Evolutionary conservation across 1,140 invertebrate genomes (phyloP).

Genomic region (Cydia amplana): DNA sequence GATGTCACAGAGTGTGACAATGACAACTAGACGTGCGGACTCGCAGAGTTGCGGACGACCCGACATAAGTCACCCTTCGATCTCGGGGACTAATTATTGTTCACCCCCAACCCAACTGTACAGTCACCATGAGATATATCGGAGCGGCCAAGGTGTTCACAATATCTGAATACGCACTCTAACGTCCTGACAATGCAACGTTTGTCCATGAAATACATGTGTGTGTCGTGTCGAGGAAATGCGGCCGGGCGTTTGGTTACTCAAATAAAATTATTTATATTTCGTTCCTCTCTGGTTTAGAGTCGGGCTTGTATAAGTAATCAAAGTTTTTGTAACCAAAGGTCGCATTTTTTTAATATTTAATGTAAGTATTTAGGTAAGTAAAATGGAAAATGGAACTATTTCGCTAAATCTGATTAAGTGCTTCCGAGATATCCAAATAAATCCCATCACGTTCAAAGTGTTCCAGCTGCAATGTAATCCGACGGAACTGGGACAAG

Average conservation of each 20-base stretch:
- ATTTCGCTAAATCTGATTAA: not conserved
- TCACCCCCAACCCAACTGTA: too few species aligned
- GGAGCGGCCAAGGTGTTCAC: too few species aligned
- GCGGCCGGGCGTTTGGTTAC: too few species aligned
- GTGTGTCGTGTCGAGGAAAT: too few species aligned
- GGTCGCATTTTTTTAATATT: not conserved
- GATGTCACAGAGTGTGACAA: constrained; percentile 1
- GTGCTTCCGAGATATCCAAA: not conserved
- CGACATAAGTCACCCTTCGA: constrained; percentile 12
- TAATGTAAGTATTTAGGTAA: not conserved
- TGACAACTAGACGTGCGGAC: constrained; percentile 1
- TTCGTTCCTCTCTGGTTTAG: too few species aligned
- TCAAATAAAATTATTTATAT: too few species aligned
- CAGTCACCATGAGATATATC: too few species aligned
- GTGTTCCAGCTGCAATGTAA: constrained; percentile 11
- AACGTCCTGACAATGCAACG: too few species aligned
- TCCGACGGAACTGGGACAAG: constrained; percentile 11
- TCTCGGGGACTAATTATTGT: not conserved
- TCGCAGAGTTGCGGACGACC: not conserved
- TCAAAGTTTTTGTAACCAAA: not conserved
- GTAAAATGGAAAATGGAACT: too few species aligned
- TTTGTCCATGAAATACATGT: too few species aligned
- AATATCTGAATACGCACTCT: too few species aligned
- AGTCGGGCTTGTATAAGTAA: too few species aligned
- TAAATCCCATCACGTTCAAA: constrained; percentile 7